These are phyloP conservation scores for Teinopalpus imperialis DNA, from an alignment of 2,888 invertebrate genomes.

Conservation along the genomic window DNA sequence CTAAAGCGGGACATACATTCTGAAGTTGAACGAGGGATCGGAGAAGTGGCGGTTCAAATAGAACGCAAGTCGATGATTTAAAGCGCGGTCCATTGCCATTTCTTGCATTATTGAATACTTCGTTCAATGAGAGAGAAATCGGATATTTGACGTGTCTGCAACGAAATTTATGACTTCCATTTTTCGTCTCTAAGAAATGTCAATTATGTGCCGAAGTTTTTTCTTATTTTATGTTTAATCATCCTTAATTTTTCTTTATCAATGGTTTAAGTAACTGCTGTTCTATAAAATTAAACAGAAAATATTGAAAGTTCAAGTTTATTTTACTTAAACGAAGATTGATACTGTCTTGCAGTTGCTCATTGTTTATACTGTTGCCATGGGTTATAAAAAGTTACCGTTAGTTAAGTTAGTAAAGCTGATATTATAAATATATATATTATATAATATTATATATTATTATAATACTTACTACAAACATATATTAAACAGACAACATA, in stretches of 20 bases:
- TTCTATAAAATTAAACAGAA: too few relatives aligned
- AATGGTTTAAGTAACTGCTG: too few relatives aligned
- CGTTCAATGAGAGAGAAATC: slow-evolving; percentile 71
- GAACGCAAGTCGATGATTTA: slow-evolving; percentile 64
- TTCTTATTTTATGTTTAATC: slow-evolving; percentile 1
- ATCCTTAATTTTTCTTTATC: too few relatives aligned
- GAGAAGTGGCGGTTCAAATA: slow-evolving; percentile 49
- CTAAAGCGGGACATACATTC: slow-evolving; percentile 28
- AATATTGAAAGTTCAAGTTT: too few relatives aligned
- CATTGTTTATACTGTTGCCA: too few relatives aligned
- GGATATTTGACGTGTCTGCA: slow-evolving; percentile 65
- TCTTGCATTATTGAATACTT: slow-evolving; percentile 70
- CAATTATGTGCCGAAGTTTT: slow-evolving; percentile 53
- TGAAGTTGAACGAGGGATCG: slow-evolving; percentile 28
- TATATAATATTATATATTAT: too few relatives aligned
- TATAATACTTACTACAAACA: too few relatives aligned
- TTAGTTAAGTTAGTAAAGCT: too few relatives aligned
- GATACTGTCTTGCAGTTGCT: too few relatives aligned
- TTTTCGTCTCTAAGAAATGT: slow-evolving; percentile 60
- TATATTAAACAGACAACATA: slow-evolving; percentile 11
- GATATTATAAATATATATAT: too few relatives aligned
- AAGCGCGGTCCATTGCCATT: slow-evolving; percentile 46
- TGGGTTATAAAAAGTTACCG: too few relatives aligned
- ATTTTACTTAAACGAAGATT: too few relatives aligned
- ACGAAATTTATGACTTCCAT: slow-evolving; percentile 67